Conservation (phyloP, 2,113 vertebrate species). For the Tylochromis polylepis region DNA sequence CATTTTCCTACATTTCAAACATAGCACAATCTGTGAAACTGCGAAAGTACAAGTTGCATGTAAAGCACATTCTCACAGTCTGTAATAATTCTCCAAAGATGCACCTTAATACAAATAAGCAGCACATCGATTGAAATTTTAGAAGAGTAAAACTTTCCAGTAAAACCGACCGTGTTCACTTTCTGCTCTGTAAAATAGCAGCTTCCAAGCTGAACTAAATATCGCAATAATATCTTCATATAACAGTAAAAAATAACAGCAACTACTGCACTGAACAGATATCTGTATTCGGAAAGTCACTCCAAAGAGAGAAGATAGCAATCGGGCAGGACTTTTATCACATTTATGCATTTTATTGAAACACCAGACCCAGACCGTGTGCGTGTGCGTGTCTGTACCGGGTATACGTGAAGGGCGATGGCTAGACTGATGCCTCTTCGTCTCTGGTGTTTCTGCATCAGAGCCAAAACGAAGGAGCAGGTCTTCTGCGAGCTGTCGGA, state of each 20-base stretch:
- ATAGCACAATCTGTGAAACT: too few species aligned
- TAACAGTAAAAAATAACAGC: neutral
- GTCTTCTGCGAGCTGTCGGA: neutral
- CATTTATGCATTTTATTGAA: accelerated
- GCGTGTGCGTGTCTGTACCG: conserved; percentile 45
- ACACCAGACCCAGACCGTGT: neutral
- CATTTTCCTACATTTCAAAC: too few species aligned
- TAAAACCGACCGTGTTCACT: neutral
- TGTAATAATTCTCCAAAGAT: neutral
- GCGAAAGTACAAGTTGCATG: too few species aligned
- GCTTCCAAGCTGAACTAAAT: neutral
- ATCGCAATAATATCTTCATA: neutral
- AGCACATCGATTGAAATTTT: neutral
- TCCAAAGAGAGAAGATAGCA: neutral
- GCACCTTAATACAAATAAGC: neutral
- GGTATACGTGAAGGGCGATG: conserved; percentile 60
- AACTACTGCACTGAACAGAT: neutral
- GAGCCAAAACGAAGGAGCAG: conserved; percentile 73
- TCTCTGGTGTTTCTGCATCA: conserved; percentile 76
- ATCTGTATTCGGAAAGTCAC: neutral
- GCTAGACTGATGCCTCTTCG: conserved; percentile 28
- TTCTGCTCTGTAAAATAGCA: neutral
- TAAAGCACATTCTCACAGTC: neutral
- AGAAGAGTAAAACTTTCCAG: neutral
- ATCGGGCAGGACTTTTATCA: neutral